Base-by-base conservation (phyloP, 2,113 vertebrate genomes). In the Syrmaticus mikado region DNA sequence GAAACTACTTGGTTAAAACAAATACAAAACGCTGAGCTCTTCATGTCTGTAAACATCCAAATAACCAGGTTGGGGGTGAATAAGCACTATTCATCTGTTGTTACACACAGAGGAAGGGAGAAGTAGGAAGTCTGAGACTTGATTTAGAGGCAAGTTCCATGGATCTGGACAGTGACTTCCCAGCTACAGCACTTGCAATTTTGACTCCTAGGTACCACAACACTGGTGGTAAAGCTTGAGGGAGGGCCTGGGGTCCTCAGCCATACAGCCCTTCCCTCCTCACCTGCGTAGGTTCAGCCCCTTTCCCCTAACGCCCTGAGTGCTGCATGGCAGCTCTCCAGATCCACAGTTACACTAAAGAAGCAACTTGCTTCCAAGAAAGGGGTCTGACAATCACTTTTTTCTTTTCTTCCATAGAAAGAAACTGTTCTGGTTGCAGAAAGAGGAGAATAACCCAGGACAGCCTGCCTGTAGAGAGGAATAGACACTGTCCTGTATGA, bases 271-370 rank as follows among this genome's bases (percentile, higher is more conserved):
- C 0, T 45, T 17, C 22, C 38, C 46, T 74, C 52, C 41, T 68
- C 5, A 0, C 34, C 52, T 24, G 22, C 11, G 10, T 1, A 4
- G 66, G 15, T 13, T 45, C 43, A 50, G 5, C 28, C 24, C 28
- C 52, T 34, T 24, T 32, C 58, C n/a, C 68, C 30, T 2, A 14
- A 9, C 58, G 65, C 55, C 38, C 1, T 0, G 21, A 24, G 14
- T 1, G 2, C 62, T 1, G 3, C 2, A 1, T 11, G 15, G 55
- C 82, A 57, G 34, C 40, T 4, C 62, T 57, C 32, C 64, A 41
- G 40, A 45, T 72, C 65, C 21, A 18, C 22, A 30, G 27, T 18
- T 21, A 22, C 8, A 8, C n/a, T 46, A 14, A 48, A 38, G 65
- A 11, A 41, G 18, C 41, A 57, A 2, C 48, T 65, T 52, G 7